Percentiles rank a stretch among this genome's conserved stretches.
These are phyloP conservation scores for Lonchura striata DNA, from an alignment of 2,113 vertebrate genomes.

Conservation along the genomic window DNA sequence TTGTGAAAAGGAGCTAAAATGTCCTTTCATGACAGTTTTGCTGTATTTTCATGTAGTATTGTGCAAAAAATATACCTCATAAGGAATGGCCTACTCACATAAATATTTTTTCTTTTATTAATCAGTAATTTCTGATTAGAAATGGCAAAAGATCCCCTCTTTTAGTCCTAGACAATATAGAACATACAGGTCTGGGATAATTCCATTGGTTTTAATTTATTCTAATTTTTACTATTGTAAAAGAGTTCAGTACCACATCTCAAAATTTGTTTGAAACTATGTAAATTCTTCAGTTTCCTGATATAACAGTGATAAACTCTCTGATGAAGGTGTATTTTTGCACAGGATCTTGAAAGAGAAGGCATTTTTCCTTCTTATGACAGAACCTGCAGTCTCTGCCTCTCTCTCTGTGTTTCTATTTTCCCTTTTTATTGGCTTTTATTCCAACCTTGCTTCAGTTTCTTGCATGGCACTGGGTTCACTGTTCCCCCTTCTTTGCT, in stretches of 20 bases:
- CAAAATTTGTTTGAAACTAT: neutral
- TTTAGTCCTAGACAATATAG: neutral
- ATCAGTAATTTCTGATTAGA: neutral
- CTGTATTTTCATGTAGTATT: neutral
- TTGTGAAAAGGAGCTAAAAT: neutral
- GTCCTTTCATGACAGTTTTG: neutral
- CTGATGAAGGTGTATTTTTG: neutral
- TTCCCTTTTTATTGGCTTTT: neutral
- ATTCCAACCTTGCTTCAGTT: neutral
- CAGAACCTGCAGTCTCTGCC: neutral
- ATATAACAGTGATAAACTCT: neutral
- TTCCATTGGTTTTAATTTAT: neutral
- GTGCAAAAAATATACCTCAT: neutral
- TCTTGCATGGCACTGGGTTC: neutral
- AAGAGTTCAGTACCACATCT: neutral
- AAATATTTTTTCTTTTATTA: neutral
- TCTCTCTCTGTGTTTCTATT: neutral
- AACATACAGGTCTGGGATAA: neutral
- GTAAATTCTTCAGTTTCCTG: neutral
- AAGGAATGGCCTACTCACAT: neutral
- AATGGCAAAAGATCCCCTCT: neutral
- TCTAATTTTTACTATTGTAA: neutral
- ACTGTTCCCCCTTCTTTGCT: neutral
- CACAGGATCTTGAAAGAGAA: neutral
- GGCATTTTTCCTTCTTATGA: neutral